These are phyloP conservation scores for Globicephala melas DNA, from an alignment of 2,113 vertebrate species.

Conservation along the genomic window DNA sequence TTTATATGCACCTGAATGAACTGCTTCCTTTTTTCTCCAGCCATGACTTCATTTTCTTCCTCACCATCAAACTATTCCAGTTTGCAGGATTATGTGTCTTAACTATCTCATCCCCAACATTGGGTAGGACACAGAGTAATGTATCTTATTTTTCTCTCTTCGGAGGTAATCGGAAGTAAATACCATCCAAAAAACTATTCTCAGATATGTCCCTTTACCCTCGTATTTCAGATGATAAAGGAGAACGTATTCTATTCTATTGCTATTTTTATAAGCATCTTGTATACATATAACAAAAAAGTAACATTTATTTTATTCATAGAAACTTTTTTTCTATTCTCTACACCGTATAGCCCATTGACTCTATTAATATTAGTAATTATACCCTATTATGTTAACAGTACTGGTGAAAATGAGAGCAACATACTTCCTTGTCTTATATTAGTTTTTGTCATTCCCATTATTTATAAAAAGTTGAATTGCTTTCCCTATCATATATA, in stretches of 20 bases:
- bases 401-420: background rate
- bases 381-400: background rate
- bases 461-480: background rate
- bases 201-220: background rate
- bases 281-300: background rate
- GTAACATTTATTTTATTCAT: background rate
- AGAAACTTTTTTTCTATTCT: background rate
- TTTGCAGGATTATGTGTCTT: background rate
- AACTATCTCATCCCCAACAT: background rate
- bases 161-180: background rate
- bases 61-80: background rate
- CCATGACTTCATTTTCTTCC: background rate
- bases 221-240: background rate
- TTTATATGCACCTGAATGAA: background rate
- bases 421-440: background rate
- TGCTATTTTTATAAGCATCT: background rate
- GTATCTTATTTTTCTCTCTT: background rate
- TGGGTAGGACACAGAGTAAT: background rate
- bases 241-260: background rate
- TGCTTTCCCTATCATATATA: background rate
- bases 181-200: background rate
- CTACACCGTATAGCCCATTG: accelerated
- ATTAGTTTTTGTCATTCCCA: background rate
- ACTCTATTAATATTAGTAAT: background rate
- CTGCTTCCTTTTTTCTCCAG: background rate